These are phyloP conservation scores for Saiga tatarica DNA, from an alignment of 2,113 vertebrate species.

Conservation along the genomic window DNA sequence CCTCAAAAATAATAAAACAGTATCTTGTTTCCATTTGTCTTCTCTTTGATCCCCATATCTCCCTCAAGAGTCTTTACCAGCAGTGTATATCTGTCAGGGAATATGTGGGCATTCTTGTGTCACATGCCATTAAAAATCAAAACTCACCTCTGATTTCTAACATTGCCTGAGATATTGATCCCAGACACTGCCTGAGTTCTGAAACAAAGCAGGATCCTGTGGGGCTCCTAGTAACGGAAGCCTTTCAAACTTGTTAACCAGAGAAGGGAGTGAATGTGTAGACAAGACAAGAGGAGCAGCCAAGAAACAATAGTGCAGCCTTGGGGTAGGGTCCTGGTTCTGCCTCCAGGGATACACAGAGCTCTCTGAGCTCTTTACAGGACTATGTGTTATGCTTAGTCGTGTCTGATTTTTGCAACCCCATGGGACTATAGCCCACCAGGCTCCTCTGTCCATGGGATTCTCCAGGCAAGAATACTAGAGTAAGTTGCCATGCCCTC, in stretches of 20 bases:
- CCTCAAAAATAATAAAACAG: background rate
- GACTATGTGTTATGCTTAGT: background rate
- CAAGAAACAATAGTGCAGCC: background rate
- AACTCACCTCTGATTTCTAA: background rate
- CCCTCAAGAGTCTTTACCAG: background rate
- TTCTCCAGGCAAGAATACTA: background rate
- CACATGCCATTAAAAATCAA: background rate
- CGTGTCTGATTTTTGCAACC: accelerated
- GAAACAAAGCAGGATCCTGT: background rate
- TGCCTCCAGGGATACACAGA: background rate
- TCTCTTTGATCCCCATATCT: background rate
- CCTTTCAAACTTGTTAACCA: background rate
- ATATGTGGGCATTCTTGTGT: background rate
- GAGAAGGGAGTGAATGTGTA: background rate
- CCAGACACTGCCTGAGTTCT: background rate
- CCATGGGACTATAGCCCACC: background rate
- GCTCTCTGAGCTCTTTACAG: background rate
- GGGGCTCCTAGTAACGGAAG: background rate
- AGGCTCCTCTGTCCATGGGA: background rate
- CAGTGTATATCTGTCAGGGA: background rate
- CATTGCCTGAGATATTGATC: background rate
- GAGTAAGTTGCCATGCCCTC: background rate
- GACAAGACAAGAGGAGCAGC: background rate
- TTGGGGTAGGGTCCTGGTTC: background rate
- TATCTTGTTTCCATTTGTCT: background rate